Base-by-base conservation (phyloP, 2,797 vertebrate species). In the Dendrocincla fuliginosa region DNA sequence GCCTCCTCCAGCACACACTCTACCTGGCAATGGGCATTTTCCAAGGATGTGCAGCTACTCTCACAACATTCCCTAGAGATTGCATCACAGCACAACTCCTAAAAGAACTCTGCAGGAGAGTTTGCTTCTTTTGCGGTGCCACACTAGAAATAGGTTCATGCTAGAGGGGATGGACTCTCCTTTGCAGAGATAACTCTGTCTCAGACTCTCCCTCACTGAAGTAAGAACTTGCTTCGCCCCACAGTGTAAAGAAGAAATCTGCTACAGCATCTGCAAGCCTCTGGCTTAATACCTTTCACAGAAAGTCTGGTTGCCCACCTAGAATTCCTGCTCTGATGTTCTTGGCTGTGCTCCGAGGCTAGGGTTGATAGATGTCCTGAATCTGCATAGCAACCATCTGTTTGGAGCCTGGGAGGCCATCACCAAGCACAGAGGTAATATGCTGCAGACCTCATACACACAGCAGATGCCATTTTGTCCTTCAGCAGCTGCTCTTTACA, bases 401-500 rank as follows among this genome's bases (percentile, higher is more conserved):
- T 69, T 93, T 88, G 46, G 73, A 92, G 56, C 73, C 47, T 53
- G 67, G 22, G 35, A 90, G n/a, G 23, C 39, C 20, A n/a, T 73
- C 73, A 80, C 9, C n/a, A 80, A 10, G 57, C 52, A 63, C 69
- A 73, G 64, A 92, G 47, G 52, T 46, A 47, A 50, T 32, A 35
- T 67, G 19, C 15, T 70, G 61, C 67, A 81, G 78, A 50, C 35
- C 64, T 87, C 50, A 50, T 83, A 47, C 17, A 27, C 75, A 30
- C 42, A 80, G 76, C 79, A 95, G 86, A 94, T 87, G 76, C 42
- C 30, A 28, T 80, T 93, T 94, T 77, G 64, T 88, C 73, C 86
- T 94, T 90, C 80, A 90, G 64, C 89, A 90, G 63, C 81, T 94
- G 64, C 64, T 90, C 22, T 16, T 52, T 84, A 73, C 13, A 49